Base-by-base conservation (phyloP, 2,888 invertebrate genomes). In the Linhomoeus sp. region DNA sequence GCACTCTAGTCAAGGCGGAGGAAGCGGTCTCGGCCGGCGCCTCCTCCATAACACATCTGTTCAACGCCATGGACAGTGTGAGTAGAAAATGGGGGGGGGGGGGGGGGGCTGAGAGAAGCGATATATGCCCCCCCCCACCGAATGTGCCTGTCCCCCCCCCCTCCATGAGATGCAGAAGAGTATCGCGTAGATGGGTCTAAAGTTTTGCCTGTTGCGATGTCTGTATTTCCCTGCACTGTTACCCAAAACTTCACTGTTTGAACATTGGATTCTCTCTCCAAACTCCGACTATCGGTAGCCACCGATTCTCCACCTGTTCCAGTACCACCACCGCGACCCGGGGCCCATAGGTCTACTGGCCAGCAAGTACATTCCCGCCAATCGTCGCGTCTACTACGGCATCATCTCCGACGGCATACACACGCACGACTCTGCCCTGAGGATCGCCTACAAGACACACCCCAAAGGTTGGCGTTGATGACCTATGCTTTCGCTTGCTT, bases 61-160 rank as follows among this genome's bases (percentile, higher is more conserved):
- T 94, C 67, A 97, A 97, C 71, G 94, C 94, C n/a, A 97, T 97
- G 97, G 69, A 85, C 50, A 85, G 92, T 45, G 90, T 92, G 74
- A 74, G 76, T 73, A 37, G 24, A 44, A 33, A 12, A 12, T 29
- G 29, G n/a, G n/a, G n/a, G n/a, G n/a, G n/a, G n/a, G n/a, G n/a
- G n/a, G n/a, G n/a, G n/a, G n/a, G n/a, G n/a, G n/a, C n/a, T n/a
- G n/a, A n/a, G n/a, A n/a, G n/a, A n/a, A n/a, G n/a, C n/a, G n/a
- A n/a, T n/a, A n/a, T n/a, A n/a, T n/a, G n/a, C n/a, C n/a, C n/a
- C n/a, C n/a, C n/a, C n/a, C n/a, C n/a, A n/a, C n/a, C n/a, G n/a
- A n/a, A n/a, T n/a, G 29, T 29, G 29, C 29, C 7, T 29, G 29
- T 29, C n/a, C n/a, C n/a, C n/a, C n/a, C n/a, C n/a, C n/a, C n/a